These are phyloP conservation scores for Megastigmus dorsalis DNA, from an alignment of 2,888 invertebrate genomes.

Conservation along the genomic window DNA sequence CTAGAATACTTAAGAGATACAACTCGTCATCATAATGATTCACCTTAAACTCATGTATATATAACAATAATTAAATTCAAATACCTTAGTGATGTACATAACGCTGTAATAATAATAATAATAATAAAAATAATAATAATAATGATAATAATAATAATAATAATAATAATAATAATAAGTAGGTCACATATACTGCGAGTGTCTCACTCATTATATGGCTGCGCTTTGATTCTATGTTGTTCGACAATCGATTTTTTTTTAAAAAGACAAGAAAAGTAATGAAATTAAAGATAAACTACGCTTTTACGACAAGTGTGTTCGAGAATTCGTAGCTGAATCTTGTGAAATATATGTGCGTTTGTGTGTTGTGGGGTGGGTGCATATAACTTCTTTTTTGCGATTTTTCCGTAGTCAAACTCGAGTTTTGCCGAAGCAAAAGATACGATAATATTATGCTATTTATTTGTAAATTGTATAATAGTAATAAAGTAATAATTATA, in stretches of 20 bases:
- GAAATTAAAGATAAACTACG: constrained; percentile 8
- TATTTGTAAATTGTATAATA: neutral
- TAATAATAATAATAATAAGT: constrained; percentile 46
- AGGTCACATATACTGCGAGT: constrained; percentile 41
- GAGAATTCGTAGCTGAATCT: constrained; percentile 43
- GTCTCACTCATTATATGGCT: constrained; percentile 56
- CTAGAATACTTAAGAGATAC: constrained; percentile 53
- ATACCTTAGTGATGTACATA: constrained; percentile 17
- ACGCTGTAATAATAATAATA: constrained; percentile 38
- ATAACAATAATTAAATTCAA: constrained; percentile 28
- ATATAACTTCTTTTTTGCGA: no score
- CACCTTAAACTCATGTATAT: constrained; percentile 5
- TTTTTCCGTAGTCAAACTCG: no score
- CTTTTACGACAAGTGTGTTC: constrained; percentile 8
- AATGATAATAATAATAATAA: constrained; percentile 48
- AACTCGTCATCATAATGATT: constrained; percentile 36
- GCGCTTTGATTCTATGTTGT: constrained; percentile 51
- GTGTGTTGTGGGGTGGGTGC: neutral
- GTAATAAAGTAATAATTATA: constrained; percentile 9
- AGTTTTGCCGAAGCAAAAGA: no score
- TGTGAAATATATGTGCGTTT: constrained; percentile 8
- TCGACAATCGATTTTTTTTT: constrained; percentile 40
- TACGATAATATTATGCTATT: constrained; percentile 20
- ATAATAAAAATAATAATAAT: constrained; percentile 46
- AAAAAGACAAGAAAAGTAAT: neutral